Conservation (phyloP, 2,888 invertebrate genomes). For the Nematopogon swammerdamellus region DNA sequence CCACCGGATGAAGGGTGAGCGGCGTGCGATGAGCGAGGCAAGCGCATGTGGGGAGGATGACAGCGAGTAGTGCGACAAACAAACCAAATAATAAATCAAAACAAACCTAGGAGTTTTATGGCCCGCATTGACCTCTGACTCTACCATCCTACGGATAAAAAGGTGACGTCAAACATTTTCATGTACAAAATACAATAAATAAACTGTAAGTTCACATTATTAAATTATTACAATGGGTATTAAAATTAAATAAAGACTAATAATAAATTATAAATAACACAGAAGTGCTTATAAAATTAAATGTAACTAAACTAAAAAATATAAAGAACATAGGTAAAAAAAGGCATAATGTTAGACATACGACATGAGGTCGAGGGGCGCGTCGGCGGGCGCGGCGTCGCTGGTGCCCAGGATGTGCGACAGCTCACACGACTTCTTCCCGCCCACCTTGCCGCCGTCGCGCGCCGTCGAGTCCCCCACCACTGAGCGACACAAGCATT, state of each 20-base stretch:
- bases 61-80: slow-evolving; percentile 29
- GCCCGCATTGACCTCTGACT: slow-evolving; percentile 64
- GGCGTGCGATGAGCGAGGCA: neutral
- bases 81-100: slow-evolving; percentile 45
- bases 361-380: slow-evolving; percentile 70
- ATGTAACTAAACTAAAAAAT: too few relatives aligned
- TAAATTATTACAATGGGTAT: too few relatives aligned
- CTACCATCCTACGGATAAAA: slow-evolving; percentile 61
- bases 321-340: too few relatives aligned
- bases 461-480: slow-evolving; percentile 82
- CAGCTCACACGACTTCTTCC: slow-evolving; percentile 71
- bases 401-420: slow-evolving; percentile 90
- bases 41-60: neutral
- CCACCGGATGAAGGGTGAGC: neutral
- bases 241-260: too few relatives aligned
- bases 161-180: slow-evolving; percentile 19
- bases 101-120: slow-evolving; percentile 70
- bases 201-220: too few relatives aligned
- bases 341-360: slow-evolving; percentile 23
- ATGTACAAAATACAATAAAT: too few relatives aligned
- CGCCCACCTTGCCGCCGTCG: slow-evolving; percentile 59
- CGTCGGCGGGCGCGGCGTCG: slow-evolving; percentile 71
- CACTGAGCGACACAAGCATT: slow-evolving; percentile 32
- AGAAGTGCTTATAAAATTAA: too few relatives aligned
- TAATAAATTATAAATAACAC: too few relatives aligned